These are phyloP conservation scores for Aspidoscelis tigris DNA, from an alignment of 2,113 vertebrate species.

Conservation along the genomic window DNA sequence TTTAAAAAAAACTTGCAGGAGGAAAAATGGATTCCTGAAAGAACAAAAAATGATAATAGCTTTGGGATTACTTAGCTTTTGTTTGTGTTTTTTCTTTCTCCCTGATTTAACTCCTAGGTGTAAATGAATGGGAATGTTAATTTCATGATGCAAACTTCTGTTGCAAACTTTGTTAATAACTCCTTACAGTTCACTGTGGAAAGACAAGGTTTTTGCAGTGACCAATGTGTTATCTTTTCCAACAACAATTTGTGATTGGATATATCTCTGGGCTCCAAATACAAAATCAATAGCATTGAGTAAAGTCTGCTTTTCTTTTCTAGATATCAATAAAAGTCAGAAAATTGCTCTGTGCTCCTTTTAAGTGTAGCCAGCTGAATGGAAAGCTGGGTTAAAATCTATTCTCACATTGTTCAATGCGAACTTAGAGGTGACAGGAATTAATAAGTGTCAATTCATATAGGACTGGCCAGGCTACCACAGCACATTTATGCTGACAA, in stretches of 20 bases:
- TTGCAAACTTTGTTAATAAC: background rate
- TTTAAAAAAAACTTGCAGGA: no score
- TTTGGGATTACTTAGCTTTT: no score
- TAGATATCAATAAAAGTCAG: slow-evolving; percentile 13
- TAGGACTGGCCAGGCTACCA: slow-evolving; percentile 3
- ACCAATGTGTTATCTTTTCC: rapidly evolving
- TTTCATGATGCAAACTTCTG: background rate
- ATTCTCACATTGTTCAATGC: slow-evolving; percentile 15
- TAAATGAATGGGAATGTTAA: background rate
- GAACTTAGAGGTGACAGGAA: slow-evolving; percentile 46
- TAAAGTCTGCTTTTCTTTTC: slow-evolving; percentile 19
- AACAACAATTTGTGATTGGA: slow-evolving; percentile 7
- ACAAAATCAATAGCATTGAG: slow-evolving; percentile 19
- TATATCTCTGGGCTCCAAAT: background rate
- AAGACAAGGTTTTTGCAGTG: background rate
- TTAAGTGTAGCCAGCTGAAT: slow-evolving; percentile 27
- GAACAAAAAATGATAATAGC: background rate
- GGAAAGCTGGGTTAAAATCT: slow-evolving; percentile 12
- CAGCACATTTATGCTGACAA: slow-evolving; percentile 27
- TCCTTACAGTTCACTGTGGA: background rate
- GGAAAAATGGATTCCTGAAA: background rate
- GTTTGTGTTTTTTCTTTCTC: background rate
- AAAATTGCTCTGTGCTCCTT: slow-evolving; percentile 20
- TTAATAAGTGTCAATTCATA: slow-evolving; percentile 35
- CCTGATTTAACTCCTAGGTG: slow-evolving; percentile 19